A percentile compares a stretch with the other conserved stretches of the same genome.
Conservation (phyloP, 2,888 invertebrate species). For the Minunthozetes semirufus region DNA sequence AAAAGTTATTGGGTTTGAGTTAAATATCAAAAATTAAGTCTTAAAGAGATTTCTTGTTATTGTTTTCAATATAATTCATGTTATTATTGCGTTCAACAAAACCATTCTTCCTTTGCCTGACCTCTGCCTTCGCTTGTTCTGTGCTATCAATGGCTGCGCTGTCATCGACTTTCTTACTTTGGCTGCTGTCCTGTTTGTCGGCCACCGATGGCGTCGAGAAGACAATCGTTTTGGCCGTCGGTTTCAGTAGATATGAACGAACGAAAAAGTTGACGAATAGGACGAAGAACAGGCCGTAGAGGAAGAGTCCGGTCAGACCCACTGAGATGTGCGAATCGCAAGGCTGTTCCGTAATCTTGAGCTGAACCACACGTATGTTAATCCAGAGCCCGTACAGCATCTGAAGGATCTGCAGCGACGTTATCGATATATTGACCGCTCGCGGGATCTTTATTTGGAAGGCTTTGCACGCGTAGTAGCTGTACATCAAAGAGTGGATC, state of each 20-base stretch:
- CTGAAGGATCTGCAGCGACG: not conserved
- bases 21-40: not conserved
- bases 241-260: conserved; percentile 21
- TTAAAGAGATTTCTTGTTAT: not conserved
- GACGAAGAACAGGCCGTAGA: conserved; percentile 28
- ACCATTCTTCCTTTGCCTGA: not conserved
- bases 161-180: no score
- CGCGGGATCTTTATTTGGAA: conserved; percentile 51
- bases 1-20: not conserved
- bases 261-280: conserved; percentile 36
- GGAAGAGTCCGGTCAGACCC: conserved; percentile 17
- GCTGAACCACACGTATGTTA: conserved; percentile 10
- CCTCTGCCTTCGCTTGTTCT: no score
- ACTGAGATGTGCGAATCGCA: not conserved
- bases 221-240: not conserved
- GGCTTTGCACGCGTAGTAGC: conserved; percentile 77
- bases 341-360: conserved; percentile 9
- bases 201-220: not conserved
- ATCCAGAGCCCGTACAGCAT: conserved; percentile 53
- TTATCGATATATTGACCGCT: not conserved
- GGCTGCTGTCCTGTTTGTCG: no score
- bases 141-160: no score
- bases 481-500: conserved; percentile 64
- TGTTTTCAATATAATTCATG: not conserved
- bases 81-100: not conserved